Evolutionary conservation across 2,797 vertebrate genomes (phyloP).

Genomic region (Myotis pilosus): DNA sequence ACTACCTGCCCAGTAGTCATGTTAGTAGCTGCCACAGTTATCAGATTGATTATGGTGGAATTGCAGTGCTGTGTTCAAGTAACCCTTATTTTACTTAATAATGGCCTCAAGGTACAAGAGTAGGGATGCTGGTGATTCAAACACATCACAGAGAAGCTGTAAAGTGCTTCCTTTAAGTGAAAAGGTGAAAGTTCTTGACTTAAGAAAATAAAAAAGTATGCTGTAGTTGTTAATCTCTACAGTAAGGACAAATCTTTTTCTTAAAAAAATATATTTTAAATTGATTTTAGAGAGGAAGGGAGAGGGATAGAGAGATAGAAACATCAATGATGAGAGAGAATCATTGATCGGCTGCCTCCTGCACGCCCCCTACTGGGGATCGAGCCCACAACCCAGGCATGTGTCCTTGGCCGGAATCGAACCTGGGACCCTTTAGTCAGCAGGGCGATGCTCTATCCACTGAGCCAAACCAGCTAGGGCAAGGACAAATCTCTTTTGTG

Average conservation of each 20-base stretch:
- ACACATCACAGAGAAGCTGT: neutral
- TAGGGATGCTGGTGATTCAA: neutral
- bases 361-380: too few relatives aligned
- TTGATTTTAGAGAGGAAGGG: too few relatives aligned
- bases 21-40: neutral
- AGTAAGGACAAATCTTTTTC: neutral
- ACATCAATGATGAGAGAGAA: too few relatives aligned
- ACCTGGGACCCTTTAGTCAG: too few relatives aligned
- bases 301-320: too few relatives aligned
- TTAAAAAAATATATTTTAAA: too few relatives aligned
- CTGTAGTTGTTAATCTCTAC: neutral
- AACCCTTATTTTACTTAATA: neutral
- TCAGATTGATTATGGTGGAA: neutral
- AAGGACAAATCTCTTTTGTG: neutral
- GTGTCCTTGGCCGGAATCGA: too few relatives aligned
- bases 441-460: too few relatives aligned
- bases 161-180: neutral
- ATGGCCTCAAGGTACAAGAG: neutral
- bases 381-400: too few relatives aligned
- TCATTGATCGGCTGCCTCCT: too few relatives aligned
- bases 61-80: neutral
- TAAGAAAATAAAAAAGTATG: neutral
- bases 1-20: neutral
- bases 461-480: too few relatives aligned
- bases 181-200: neutral